Conservation (phyloP, 2,888 invertebrate species). For the Invenusta paracnida region DNA sequence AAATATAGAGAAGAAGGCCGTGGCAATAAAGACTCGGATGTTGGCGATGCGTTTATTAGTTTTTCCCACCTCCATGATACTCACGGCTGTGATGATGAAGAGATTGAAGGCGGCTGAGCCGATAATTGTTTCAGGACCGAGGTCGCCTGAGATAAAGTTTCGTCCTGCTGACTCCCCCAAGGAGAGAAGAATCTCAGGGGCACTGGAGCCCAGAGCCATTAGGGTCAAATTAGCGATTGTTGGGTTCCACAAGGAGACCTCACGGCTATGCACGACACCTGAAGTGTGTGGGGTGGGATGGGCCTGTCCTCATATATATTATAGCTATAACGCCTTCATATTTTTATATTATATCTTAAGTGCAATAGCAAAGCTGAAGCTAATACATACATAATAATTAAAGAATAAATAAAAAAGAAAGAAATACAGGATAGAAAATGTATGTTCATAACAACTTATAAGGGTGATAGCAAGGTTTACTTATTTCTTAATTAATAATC, state of each 20-base stretch:
- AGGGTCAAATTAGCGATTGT: slow-evolving; percentile 66
- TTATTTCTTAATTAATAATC: too few relatives aligned
- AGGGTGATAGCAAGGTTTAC: too few relatives aligned
- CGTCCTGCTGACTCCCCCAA: slow-evolving; percentile 63
- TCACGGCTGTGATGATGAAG: slow-evolving; percentile 64
- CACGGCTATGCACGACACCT: slow-evolving; percentile 60
- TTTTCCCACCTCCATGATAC: slow-evolving; percentile 62
- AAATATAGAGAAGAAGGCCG: slow-evolving; percentile 61
- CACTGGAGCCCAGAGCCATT: slow-evolving; percentile 65
- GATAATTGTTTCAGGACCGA: slow-evolving; percentile 66
- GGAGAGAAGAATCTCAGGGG: slow-evolving; percentile 65
- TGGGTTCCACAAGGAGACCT: slow-evolving; percentile 64
- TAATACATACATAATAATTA: too few relatives aligned
- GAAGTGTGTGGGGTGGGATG: too few relatives aligned
- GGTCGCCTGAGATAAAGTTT: slow-evolving; percentile 60
- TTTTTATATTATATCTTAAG: too few relatives aligned
- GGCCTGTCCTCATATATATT: too few relatives aligned
- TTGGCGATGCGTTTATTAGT: slow-evolving; percentile 60
- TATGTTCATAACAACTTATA: too few relatives aligned
- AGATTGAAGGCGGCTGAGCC: slow-evolving; percentile 66
- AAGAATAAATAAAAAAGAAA: too few relatives aligned
- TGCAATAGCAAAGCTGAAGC: too few relatives aligned
- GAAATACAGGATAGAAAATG: too few relatives aligned
- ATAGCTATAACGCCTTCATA: too few relatives aligned
- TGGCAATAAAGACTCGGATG: slow-evolving; percentile 62